Evolutionary conservation across 2,888 invertebrate genomes (phyloP).

Genomic region (Panzeria rudis): DNA sequence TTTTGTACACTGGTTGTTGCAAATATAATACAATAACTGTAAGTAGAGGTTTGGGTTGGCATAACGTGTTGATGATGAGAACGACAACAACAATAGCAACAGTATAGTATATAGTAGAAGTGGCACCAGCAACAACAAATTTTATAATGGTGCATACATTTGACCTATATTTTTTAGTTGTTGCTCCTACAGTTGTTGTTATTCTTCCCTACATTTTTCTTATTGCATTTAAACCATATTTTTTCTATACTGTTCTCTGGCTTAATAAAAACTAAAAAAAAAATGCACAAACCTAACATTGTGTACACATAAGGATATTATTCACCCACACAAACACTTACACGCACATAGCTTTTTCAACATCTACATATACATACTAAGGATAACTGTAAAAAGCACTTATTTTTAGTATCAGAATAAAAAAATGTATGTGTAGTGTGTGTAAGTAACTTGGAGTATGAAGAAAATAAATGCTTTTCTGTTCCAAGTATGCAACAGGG

Average conservation of each 20-base stretch:
- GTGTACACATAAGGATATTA: constrained; percentile 38
- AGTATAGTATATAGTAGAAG: background rate
- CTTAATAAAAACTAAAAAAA: constrained; percentile 46
- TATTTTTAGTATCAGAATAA: constrained; percentile 10
- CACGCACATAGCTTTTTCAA: constrained; percentile 15
- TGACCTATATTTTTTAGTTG: constrained; percentile 68
- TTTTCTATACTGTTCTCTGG: constrained; percentile 38
- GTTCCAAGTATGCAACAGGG: constrained; percentile 51
- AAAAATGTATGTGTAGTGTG: background rate
- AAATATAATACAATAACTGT: constrained; percentile 53
- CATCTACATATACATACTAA: background rate
- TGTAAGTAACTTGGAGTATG: background rate
- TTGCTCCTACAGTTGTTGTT: constrained; percentile 31
- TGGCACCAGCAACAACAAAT: constrained; percentile 10
- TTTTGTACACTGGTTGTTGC: constrained; percentile 18
- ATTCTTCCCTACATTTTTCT: constrained; percentile 32
- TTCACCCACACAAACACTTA: background rate
- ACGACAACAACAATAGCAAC: constrained; percentile 7
- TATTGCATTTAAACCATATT: constrained; percentile 36
- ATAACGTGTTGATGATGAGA: constrained; percentile 49
- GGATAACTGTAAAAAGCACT: background rate
- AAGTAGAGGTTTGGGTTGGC: constrained; percentile 23
- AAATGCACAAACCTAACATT: constrained; percentile 35
- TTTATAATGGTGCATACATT: constrained; percentile 67
- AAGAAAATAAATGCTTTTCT: constrained; percentile 18